A percentile compares a stretch with the other conserved stretches of the same genome.
Evolutionary conservation across 2,113 vertebrate genomes (phyloP).

Genomic region (Malurus elegans): DNA sequence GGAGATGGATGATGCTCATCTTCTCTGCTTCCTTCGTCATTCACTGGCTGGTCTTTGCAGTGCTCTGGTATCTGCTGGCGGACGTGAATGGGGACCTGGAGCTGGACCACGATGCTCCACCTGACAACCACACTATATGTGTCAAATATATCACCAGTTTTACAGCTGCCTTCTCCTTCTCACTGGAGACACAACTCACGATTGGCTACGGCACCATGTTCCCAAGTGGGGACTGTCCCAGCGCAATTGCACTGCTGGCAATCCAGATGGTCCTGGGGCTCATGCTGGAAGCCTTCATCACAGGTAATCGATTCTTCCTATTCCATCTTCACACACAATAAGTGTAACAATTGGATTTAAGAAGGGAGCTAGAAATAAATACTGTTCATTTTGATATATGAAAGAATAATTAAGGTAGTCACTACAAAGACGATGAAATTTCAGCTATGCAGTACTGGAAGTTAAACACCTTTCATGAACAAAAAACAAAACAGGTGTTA

Average conservation of each 20-base stretch:
- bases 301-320: slow-evolving; percentile 79
- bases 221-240: slow-evolving; percentile 93
- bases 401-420: neutral
- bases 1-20: slow-evolving; percentile 95
- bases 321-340: neutral
- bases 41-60: slow-evolving; percentile 96
- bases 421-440: neutral
- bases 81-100: slow-evolving; percentile 93
- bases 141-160: slow-evolving; percentile 96
- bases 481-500: neutral
- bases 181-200: slow-evolving; percentile 95
- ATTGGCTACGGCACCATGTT: slow-evolving; percentile 99
- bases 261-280: slow-evolving; percentile 97
- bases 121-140: slow-evolving; percentile 91
- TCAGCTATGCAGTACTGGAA: neutral
- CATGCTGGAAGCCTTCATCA: slow-evolving; percentile 97
- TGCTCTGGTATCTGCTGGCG: slow-evolving; percentile 94
- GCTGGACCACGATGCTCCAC: slow-evolving; percentile 89
- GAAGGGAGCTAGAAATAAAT: neutral
- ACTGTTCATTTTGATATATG: neutral
- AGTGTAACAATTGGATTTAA: neutral
- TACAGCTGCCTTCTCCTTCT: slow-evolving; percentile 95
- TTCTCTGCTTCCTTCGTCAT: slow-evolving; percentile 91
- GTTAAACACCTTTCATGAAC: neutral
- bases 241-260: slow-evolving; percentile 90